Conservation (phyloP, 64 coral and sea anemone species). For the Cladopsammia gracilis region DNA sequence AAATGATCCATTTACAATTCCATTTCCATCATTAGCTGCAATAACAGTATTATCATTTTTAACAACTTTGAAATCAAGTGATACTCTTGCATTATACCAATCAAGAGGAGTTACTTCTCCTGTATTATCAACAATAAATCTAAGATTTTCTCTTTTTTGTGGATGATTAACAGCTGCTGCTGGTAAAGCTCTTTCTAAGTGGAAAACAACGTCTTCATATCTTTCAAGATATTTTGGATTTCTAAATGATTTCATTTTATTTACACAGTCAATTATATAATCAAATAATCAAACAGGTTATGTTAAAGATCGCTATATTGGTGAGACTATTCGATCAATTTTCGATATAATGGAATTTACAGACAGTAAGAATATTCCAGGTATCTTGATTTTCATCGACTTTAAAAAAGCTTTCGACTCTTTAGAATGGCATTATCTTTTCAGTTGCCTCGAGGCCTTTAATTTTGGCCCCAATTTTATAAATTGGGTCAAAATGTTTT, state of each 20-base stretch:
- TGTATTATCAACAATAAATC: neutral
- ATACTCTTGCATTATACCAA: neutral
- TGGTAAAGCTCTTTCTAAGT: neutral
- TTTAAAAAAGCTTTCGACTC: too few relatives aligned
- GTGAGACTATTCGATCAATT: too few relatives aligned
- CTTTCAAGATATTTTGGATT: slow-evolving; percentile 6
- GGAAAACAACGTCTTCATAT: slow-evolving; percentile 45
- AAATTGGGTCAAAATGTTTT: too few relatives aligned
- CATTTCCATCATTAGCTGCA: neutral
- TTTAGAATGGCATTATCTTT: too few relatives aligned
- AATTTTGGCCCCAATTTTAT: too few relatives aligned
- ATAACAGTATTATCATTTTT: neutral
- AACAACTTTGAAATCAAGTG: neutral
- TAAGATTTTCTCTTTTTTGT: neutral
- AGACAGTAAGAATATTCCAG: too few relatives aligned
- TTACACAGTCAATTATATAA: too few relatives aligned
- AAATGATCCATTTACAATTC: neutral
- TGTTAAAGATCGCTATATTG: too few relatives aligned
- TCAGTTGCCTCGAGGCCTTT: too few relatives aligned
- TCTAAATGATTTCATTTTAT: neutral
- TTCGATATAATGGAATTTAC: too few relatives aligned
- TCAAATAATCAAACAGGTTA: too few relatives aligned
- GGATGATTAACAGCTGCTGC: neutral
- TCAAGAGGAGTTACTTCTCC: slow-evolving; percentile 3
- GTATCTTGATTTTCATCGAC: too few relatives aligned